phyloP scores from a whole-genome alignment of 2,113 vertebrate genomes.

The Ailurus styani region DNA sequence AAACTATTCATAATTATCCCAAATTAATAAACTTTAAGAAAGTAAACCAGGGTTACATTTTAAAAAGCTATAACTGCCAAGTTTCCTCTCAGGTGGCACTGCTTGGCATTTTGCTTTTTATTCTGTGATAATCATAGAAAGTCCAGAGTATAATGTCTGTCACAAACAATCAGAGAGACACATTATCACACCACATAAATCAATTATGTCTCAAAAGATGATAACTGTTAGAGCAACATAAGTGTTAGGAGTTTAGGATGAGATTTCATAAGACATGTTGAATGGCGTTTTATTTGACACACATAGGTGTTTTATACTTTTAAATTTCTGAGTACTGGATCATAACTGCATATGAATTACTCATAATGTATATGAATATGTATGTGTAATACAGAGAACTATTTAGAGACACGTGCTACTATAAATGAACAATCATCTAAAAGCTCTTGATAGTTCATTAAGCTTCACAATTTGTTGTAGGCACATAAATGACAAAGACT shows the following conservation, averaged over 20 bases:
- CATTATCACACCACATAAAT: neutral
- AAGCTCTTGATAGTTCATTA: slow-evolving; percentile 17
- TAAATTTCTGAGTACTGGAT: neutral
- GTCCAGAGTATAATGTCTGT: neutral
- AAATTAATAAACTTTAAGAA: neutral
- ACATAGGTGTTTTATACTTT: neutral
- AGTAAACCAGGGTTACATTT: neutral
- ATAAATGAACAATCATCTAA: neutral
- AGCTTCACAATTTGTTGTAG: neutral
- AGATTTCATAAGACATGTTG: neutral
- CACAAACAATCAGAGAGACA: neutral
- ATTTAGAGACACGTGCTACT: neutral
- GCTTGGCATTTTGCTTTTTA: neutral
- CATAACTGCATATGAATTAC: slow-evolving; percentile 5
- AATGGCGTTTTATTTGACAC: neutral
- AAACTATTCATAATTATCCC: neutral
- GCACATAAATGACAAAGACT: neutral
- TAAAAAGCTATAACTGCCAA: neutral
- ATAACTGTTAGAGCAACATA: neutral
- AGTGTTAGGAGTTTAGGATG: neutral
- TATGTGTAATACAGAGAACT: neutral
- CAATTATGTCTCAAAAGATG: neutral
- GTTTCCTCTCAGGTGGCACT: neutral
- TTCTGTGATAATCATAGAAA: neutral
- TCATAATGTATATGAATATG: neutral